Evolutionary conservation across 2,888 invertebrate genomes (phyloP).

Genomic region (Drosophila lacicola): DNA sequence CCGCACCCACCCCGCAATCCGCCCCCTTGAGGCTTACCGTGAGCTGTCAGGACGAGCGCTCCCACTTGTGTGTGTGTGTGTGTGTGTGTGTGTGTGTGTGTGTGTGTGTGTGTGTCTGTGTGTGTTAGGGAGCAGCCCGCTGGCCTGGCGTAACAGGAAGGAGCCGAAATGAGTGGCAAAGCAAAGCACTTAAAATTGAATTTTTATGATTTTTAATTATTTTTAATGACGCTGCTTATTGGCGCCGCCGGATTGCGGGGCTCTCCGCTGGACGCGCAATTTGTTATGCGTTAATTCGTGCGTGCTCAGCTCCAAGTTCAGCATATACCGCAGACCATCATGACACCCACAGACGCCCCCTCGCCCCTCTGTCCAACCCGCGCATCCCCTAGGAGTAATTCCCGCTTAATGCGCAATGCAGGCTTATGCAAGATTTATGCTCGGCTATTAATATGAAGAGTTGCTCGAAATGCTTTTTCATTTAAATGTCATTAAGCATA

Average conservation of each 20-base stretch:
- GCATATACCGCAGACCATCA: slow-evolving; percentile 17
- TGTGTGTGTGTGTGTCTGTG: background rate
- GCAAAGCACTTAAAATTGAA: slow-evolving; percentile 78
- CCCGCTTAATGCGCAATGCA: slow-evolving; percentile 79
- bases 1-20: slow-evolving; percentile 1
- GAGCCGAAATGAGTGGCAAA: slow-evolving; percentile 44
- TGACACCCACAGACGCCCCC: background rate
- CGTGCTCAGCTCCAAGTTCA: slow-evolving; percentile 72
- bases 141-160: background rate
- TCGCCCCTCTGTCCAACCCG: background rate
- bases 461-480: slow-evolving; percentile 77
- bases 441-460: slow-evolving; percentile 80
- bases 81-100: background rate
- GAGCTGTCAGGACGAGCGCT: slow-evolving; percentile 63
- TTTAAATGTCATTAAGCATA: slow-evolving; percentile 79
- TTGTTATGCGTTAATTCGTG: slow-evolving; percentile 81
- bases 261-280: slow-evolving; percentile 66
- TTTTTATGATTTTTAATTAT: slow-evolving; percentile 83
- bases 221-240: slow-evolving; percentile 83
- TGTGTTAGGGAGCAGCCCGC: no score
- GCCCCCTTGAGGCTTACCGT: slow-evolving; percentile 52
- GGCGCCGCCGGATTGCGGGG: slow-evolving; percentile 15
- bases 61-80: slow-evolving; percentile 25
- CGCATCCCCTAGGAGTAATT: slow-evolving; percentile 60
- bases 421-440: slow-evolving; percentile 81